These are phyloP conservation scores for Ophion ellenae DNA, from an alignment of 2,888 invertebrate species.

Conservation along the genomic window DNA sequence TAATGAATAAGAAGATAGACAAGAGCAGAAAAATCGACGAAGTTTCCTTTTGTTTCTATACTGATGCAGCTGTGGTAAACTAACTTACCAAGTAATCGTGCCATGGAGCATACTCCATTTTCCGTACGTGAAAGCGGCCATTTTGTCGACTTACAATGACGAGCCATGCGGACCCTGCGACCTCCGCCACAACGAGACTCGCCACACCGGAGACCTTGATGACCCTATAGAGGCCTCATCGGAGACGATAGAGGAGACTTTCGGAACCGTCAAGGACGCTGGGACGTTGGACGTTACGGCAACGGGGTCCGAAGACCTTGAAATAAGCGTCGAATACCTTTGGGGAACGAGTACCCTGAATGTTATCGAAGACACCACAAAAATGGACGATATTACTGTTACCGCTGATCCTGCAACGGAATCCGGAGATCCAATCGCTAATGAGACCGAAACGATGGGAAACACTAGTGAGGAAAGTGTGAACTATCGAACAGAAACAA, in stretches of 20 bases:
- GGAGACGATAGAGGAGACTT: neutral
- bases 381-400: too few relatives aligned
- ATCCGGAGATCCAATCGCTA: too few relatives aligned
- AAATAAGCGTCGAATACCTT: neutral
- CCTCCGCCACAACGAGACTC: conserved; percentile 43
- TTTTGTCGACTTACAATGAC: conserved; percentile 81
- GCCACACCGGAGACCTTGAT: neutral
- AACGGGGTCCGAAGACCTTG: neutral
- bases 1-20: neutral
- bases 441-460: neutral
- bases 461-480: too few relatives aligned
- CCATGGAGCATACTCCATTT: conserved; percentile 82
- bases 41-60: neutral
- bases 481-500: too few relatives aligned
- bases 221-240: neutral
- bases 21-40: neutral
- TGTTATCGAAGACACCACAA: neutral
- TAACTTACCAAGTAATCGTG: conserved; percentile 81
- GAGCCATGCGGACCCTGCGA: conserved; percentile 81
- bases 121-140: conserved; percentile 82
- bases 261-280: neutral
- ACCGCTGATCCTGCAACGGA: neutral
- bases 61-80: conserved; percentile 78
- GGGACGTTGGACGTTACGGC: neutral
- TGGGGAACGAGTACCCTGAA: neutral